Base-by-base conservation (phyloP, 2,797 vertebrate species). In the Chlorospingus semifuscus region DNA sequence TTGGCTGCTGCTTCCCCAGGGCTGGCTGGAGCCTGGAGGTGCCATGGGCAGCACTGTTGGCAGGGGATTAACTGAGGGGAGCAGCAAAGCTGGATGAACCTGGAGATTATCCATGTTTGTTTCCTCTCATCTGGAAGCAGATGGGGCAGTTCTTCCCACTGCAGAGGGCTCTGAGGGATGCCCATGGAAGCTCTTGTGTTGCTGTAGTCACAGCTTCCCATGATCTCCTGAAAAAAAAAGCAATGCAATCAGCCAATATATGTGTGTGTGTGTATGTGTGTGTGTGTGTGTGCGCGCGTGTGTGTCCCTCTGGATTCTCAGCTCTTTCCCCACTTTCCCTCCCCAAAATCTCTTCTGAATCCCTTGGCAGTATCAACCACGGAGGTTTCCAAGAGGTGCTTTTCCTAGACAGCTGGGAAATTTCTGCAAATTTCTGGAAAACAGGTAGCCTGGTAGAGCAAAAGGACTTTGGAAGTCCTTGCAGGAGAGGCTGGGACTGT, bases 171-270 rank as follows among this genome's bases (percentile, higher is more conserved):
- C 42, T 65, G 53, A 69, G 26, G 63, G 27, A 22, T 5, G 14
- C 6, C 39, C 24, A 2, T 8, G 34, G 39, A 71, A 56, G 7
- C 12, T 47, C 11, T 32, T 15, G 29, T 61, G 47, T 39, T 85
- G 42, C n/a, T 56, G 42, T 14, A 47, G 11, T 30, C 6, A 34
- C 3, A 3, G 6, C 29, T 70, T 80, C 27, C 61, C 16, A 3
- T 1, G 5, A 8, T 42, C 39, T 74, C 60, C 49, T 41, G 39
- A 47, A 27, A 68, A 87, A 52, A 32, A 21, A 8, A 12, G 24
- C 0, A 0, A 4, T 50, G 37, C 20, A 32, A 10, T 47, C 32
- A 47, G 29, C 24, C 36, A 9, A 0, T 49, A 3, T 53, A 0
- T 55, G 15, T 61, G 1, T 49, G 22, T 71, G 22, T 47, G 19